Evolutionary conservation across 2,888 invertebrate species (phyloP).

Genomic region (Apamea epomidion): DNA sequence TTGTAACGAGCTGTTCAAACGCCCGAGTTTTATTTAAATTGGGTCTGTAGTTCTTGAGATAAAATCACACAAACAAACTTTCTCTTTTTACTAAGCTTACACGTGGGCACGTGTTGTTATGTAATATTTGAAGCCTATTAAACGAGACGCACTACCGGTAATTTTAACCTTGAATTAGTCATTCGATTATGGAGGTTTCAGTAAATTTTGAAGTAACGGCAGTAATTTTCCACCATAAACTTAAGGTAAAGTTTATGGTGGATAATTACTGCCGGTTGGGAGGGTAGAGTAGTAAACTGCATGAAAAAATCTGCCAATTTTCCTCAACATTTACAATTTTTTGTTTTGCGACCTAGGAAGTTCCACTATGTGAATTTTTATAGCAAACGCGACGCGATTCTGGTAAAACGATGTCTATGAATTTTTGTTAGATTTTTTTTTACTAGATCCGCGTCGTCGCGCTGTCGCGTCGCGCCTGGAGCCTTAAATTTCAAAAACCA

Average conservation of each 20-base stretch:
- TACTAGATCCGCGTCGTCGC: not conserved
- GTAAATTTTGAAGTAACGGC: not conserved
- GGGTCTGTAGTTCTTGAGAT: constrained; percentile 41
- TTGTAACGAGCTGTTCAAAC: not conserved
- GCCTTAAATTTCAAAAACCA: not conserved
- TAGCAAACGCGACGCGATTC: not conserved
- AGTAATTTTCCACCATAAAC: not conserved
- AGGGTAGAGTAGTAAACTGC: not conserved
- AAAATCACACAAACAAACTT: constrained; percentile 39
- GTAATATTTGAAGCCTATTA: constrained; percentile 19
- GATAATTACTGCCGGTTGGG: no score
- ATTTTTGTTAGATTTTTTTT: not conserved
- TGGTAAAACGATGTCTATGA: not conserved
- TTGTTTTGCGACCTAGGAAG: not conserved
- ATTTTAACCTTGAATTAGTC: not conserved
- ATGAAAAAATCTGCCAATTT: not conserved
- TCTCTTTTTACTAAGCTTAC: constrained; percentile 42
- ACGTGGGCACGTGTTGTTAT: constrained; percentile 11
- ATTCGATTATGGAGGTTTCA: not conserved
- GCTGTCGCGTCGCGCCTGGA: not conserved
- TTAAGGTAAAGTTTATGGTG: no score
- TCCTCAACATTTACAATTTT: not conserved
- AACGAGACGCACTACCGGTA: not conserved
- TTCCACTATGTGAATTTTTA: not conserved
- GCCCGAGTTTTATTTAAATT: constrained; percentile 30